Conservation (phyloP, 2,888 invertebrate species). For the Philonicus albiceps region DNA sequence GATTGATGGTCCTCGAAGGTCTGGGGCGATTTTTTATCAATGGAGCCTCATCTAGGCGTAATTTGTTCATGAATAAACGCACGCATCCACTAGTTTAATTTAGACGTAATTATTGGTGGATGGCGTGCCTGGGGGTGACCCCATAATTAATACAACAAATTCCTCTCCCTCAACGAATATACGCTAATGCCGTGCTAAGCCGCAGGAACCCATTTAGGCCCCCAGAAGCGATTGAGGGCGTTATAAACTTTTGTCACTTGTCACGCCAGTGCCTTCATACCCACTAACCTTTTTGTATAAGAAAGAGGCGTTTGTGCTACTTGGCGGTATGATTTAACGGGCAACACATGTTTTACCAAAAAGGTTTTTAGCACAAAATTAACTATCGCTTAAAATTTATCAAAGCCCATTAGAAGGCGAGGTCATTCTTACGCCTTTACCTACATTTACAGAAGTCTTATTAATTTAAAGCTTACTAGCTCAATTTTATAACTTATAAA, state of each 20-base stretch:
- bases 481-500: no score
- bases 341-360: neutral
- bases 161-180: neutral
- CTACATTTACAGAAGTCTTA: no score
- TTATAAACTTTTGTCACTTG: neutral
- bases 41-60: neutral
- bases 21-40: neutral
- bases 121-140: neutral
- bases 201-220: neutral
- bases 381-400: neutral
- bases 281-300: neutral
- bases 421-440: no score
- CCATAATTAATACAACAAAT: neutral
- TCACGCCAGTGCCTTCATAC: neutral
- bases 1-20: neutral
- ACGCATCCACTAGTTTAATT: slow-evolving; percentile 18
- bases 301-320: neutral
- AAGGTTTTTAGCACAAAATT: neutral
- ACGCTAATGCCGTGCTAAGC: neutral
- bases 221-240: neutral
- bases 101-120: neutral
- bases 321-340: neutral
- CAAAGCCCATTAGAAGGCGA: no score
- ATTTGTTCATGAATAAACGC: slow-evolving; percentile 37
- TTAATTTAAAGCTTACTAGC: no score